Evolutionary conservation across 2,797 vertebrate genomes (phyloP).

Genomic region (Amblyopsis hoosieri): DNA sequence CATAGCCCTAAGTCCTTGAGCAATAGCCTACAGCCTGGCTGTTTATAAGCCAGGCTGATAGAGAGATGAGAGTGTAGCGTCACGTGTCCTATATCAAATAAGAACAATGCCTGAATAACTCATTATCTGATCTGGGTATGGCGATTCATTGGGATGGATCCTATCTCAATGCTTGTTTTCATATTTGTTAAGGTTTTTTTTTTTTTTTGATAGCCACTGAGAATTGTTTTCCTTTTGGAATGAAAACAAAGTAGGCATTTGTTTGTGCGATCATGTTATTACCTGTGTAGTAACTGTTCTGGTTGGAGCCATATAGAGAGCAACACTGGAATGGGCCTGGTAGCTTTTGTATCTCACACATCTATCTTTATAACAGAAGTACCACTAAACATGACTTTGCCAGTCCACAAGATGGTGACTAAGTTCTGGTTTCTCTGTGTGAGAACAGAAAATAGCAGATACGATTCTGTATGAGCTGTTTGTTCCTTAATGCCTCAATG

Average conservation of each 20-base stretch:
- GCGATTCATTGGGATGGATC: too few species aligned
- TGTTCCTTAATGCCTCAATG: not conserved
- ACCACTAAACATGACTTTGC: not conserved
- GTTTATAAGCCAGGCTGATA: too few species aligned
- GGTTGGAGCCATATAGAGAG: slow-evolving; percentile 37
- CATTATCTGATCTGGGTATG: too few species aligned
- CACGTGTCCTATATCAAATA: too few species aligned
- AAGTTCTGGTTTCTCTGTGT: not conserved
- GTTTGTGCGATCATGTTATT: slow-evolving; percentile 44
- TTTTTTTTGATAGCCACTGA: not conserved
- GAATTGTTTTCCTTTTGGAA: slow-evolving; percentile 6
- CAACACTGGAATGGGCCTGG: slow-evolving; percentile 27
- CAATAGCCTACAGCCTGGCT: too few species aligned
- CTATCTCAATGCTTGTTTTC: too few species aligned
- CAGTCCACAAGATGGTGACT: too few species aligned
- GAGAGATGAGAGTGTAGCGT: too few species aligned
- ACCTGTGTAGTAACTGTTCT: slow-evolving; percentile 49
- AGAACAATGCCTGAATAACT: too few species aligned
- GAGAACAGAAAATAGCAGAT: not conserved
- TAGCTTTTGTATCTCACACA: slow-evolving; percentile 11
- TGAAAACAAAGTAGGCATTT: slow-evolving; percentile 8
- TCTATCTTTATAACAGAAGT: not conserved
- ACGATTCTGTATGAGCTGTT: not conserved
- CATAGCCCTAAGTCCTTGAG: too few species aligned
- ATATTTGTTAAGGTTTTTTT: slow-evolving; percentile 3